Evolutionary conservation across 1,140 invertebrate species (phyloP), one percentile per base, ranked within the genome.

Genomic region (Polypedilum vanderplanki): DNA sequence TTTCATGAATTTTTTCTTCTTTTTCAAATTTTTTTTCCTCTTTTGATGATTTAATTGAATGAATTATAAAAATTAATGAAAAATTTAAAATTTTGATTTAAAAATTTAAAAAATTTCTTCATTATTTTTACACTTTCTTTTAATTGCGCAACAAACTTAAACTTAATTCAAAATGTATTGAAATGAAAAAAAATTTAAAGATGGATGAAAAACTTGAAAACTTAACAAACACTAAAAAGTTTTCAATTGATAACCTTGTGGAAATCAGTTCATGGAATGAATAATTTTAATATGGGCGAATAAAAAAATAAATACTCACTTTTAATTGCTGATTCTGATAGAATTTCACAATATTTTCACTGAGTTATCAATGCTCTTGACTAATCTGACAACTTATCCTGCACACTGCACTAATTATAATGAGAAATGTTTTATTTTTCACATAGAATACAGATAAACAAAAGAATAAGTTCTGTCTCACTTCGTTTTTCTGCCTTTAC

Each of bases 11-110:
- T 20, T 70, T 70, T 18, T 12, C 10, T 57, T 57, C 46, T 12
- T 57, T n/a, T 57, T 57, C 46, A 12, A n/a, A 33, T 57, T 57
- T 57, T 57, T 57, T 57, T 57, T 57, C 3, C 12, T 57, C 15
- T n/a, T 57, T 22, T 70, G 65, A 70, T 70, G 65, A 70, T 70
- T 70, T 17, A 70, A 70, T 33, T 70, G 65, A 70, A 70, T 18
- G 24, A 33, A n/a, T 57, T n/a, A 57, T 15, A 15, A 57, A 57
- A 57, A 57, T 57, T 4, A 57, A 57, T 46, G 41, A 57, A 57
- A 57, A 57, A 15, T 4, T 57, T n/a, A 57, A 57, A 57, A 15
- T n/a, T 57, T 57, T 57, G 46, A 57, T 57, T 57, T 57, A 3
- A 15, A 12, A 57, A 57, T 57, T 57, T 12, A 8, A n/a, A 12